Evolutionary conservation across 2,113 vertebrate genomes (phyloP), one percentile per base, ranked within the genome.

Genomic region (Lamprotornis superbus): DNA sequence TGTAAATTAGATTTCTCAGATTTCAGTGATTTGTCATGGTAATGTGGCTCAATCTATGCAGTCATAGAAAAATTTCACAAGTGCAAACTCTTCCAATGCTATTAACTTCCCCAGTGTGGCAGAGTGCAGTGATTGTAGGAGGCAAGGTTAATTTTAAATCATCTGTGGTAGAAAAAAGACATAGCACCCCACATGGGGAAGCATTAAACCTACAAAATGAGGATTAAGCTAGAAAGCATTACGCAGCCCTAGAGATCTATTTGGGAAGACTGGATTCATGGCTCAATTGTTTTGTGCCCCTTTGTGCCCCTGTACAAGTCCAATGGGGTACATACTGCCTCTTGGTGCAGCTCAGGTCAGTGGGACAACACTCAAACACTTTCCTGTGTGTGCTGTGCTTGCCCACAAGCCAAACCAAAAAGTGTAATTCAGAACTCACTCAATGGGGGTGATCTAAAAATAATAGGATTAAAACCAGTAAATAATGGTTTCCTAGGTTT

Each of bases 1-100:
- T 70, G 67, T 87, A 92, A 95, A 97, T 89, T 74, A 89, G 83
- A 76, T 89, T 95, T 91, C 71, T 83, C 91, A 83, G 30, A 68
- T 95, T 85, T 93, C 81, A 85, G 70, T 75, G 70, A 95, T 92
- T 88, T 94, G 71, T 95, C 89, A 83, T 70, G 83, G 87, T 83
- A 95, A 92, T 88, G 50, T 83, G 93, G 68, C 64, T 79, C 78
- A 67, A 30, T 82, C 55, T 84, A 35, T 93, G 85, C 90, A 92
- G 79, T 92, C 65, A 42, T 35, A 92, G 84, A 95, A 95, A 81
- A 49, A 35, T 79, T 93, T 94, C 18, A 52, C 49, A 27, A 95
- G 57, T 76, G 92, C 65, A 75, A n/a, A 50, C 52, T 88, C 76
- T 83, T 83, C 44, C 17, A 1, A 31, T 68, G 69, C 25, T 60